A percentile compares a stretch with the other conserved stretches of the same genome.
Conservation (phyloP, 2,113 vertebrate genomes). For the Heloderma charlesbogerti region DNA sequence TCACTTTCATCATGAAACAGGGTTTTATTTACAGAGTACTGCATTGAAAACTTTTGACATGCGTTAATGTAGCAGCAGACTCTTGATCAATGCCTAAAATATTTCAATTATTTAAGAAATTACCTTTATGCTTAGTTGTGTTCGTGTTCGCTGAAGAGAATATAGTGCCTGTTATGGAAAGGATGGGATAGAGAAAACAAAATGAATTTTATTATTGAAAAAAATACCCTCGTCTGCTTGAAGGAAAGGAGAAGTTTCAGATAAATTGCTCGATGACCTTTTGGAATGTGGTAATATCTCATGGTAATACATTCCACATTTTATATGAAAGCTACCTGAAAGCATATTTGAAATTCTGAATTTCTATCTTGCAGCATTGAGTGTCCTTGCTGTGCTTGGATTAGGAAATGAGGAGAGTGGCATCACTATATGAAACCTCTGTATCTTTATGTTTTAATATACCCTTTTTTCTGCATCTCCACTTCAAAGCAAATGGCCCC, state of each 20-base stretch:
- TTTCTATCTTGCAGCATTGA: not conserved
- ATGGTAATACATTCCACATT: not conserved
- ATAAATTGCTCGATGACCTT: not conserved
- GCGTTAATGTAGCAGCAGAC: not conserved
- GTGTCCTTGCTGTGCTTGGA: not conserved
- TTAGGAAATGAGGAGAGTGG: not conserved
- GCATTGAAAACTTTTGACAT: not conserved
- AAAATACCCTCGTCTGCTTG: not conserved
- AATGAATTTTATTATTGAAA: not conserved
- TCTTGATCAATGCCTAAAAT: not conserved
- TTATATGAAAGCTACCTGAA: constrained; percentile 2
- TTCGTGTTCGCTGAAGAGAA: not conserved
- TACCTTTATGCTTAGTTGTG: not conserved
- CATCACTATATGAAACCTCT: not conserved
- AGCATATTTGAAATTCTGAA: not conserved
- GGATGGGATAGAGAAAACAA: not conserved
- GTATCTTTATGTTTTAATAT: not conserved
- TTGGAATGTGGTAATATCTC: not conserved
- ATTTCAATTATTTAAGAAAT: not conserved
- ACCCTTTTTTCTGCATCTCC: not conserved
- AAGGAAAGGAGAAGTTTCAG: not conserved
- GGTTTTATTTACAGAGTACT: not conserved
- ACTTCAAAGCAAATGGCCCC: too few relatives aligned
- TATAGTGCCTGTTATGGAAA: not conserved
- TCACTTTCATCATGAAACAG: not conserved